These are phyloP conservation scores for Rhinogobius similis DNA, from an alignment of 2,113 vertebrate species.

Conservation along the genomic window DNA sequence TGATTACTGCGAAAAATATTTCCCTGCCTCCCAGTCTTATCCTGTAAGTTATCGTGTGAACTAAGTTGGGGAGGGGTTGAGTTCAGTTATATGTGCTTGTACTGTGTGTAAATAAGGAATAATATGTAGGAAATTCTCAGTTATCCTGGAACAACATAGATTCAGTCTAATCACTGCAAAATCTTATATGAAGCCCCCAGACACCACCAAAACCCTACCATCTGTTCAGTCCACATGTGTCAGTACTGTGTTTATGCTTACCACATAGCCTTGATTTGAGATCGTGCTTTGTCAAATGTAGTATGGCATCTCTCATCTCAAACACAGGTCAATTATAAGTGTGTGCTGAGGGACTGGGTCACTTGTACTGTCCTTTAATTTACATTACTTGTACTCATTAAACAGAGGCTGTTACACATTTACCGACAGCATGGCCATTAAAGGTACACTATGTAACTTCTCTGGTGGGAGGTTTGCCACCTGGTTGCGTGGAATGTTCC, in stretches of 20 bases:
- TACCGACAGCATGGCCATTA: neutral
- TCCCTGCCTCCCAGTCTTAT: neutral
- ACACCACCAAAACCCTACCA: conserved; percentile 34
- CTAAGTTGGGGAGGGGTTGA: no score
- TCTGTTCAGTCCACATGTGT: conserved; percentile 57
- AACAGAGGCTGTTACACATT: neutral
- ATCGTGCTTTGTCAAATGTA: conserved; percentile 12
- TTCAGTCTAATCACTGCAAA: neutral
- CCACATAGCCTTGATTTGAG: conserved; percentile 49
- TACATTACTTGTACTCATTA: conserved; percentile 7
- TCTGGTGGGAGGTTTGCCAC: no score
- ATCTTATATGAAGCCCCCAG: neutral
- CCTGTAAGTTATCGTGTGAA: neutral
- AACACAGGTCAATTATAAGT: neutral
- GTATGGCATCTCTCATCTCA: neutral
- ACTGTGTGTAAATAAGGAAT: neutral
- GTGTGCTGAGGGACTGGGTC: neutral
- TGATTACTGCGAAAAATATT: no score
- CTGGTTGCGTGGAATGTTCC: no score
- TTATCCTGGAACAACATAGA: neutral
- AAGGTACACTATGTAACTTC: neutral
- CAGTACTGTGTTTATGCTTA: conserved; percentile 71
- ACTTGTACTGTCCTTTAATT: neutral
- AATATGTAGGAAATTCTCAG: neutral
- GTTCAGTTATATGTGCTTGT: neutral